These are phyloP conservation scores for Lasioglossum zephyrum DNA, from an alignment of 2,888 invertebrate genomes.

Conservation along the genomic window DNA sequence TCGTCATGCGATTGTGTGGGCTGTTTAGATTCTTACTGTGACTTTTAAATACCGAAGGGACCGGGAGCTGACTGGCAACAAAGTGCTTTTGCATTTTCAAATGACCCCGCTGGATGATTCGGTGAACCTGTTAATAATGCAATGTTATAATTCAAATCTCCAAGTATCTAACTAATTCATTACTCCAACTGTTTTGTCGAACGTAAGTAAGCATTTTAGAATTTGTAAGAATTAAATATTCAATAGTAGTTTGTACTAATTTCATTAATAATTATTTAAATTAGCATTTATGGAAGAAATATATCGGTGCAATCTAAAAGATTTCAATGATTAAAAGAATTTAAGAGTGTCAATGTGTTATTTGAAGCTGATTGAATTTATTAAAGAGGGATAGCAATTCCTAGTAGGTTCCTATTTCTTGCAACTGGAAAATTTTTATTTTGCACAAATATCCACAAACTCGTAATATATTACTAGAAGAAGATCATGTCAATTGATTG, in stretches of 20 bases:
- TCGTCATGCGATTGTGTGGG: constrained; percentile 22
- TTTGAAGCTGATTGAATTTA: background rate
- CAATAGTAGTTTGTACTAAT: background rate
- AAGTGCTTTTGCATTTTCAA: background rate
- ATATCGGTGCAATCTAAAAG: background rate
- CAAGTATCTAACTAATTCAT: background rate
- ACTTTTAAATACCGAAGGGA: background rate
- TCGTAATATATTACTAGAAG: background rate
- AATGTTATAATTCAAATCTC: background rate
- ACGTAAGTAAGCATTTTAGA: too few species aligned
- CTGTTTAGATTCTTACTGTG: background rate
- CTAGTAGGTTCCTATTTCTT: too few species aligned
- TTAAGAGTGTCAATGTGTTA: background rate
- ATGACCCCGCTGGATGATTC: background rate
- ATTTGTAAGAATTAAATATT: background rate
- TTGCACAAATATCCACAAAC: background rate
- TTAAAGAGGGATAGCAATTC: too few species aligned
- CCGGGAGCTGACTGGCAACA: background rate
- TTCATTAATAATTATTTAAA: background rate
- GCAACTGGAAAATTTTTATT: background rate
- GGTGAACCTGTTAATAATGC: background rate
- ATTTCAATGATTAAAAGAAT: background rate
- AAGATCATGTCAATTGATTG: background rate
- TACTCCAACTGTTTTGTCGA: background rate
- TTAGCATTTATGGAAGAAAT: too few species aligned